Base-by-base conservation (phyloP, 2,797 vertebrate genomes). In the Protosalanx chinensis region DNA sequence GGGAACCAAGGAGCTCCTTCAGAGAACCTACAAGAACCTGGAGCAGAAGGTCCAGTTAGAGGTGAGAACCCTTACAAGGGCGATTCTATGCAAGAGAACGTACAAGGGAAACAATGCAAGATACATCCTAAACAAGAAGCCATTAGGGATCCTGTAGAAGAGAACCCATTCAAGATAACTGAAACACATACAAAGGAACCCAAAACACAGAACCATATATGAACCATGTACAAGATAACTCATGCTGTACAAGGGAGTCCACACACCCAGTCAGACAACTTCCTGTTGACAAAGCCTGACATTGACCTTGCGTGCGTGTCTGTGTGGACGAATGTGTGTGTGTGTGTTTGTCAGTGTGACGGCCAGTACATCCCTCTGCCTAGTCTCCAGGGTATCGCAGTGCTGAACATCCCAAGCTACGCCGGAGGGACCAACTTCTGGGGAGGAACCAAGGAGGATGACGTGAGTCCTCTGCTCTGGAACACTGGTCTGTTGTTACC, bases 321-420 rank as follows among this genome's bases (percentile, higher is more conserved):
- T 29, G 20, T 62, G 20, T 70, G 15, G 30, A 58, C 29, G 41
- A 30, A 37, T 27, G 37, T 70, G 71, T 67, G 29, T 51, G 16
- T 69, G 18, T n/a, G 30, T 69, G 66, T 57, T 15, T 57, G 51
- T 75, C 93, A 98, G 97, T 98, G 97, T 85, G 97, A 98, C 0
- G 97, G 97, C 15, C 97, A 98, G 88, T 98, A 98, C 85, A 98
- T 98, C 80, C 96, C 97, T n/a, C 95, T 98, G 68, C 97, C 97
- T 71, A 98, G 96, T 85, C 94, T 98, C 32, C 97, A 98, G 86
- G 97, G 97, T 18, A 98, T 98, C 70, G 97, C 97, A 0, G 97
- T 98, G 77, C 82, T 98, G 75, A 98, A 98, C 86, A 98, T 98
- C 78, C 96, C 96, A n/a, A 98, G 97, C 86, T 98, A 98, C 13